phyloP scores from a whole-genome alignment of 2,888 invertebrate species.

The Stomorhina lunata region DNA sequence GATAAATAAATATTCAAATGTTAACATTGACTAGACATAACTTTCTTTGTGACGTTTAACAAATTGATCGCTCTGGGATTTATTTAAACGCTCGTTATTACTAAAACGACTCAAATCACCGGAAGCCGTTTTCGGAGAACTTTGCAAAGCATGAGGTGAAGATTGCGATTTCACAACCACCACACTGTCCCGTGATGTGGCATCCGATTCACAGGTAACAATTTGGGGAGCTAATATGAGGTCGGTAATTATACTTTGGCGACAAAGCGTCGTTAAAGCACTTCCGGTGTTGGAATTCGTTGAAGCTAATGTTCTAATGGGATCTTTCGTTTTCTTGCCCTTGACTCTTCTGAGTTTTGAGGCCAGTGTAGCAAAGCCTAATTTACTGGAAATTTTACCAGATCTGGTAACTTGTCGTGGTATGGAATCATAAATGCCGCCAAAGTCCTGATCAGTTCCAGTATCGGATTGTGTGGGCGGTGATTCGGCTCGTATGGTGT shows the following conservation, averaged over 20 bases:
- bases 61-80: slow-evolving; percentile 77
- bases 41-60: slow-evolving; percentile 76
- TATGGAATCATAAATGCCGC: slow-evolving; percentile 81
- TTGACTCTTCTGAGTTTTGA: slow-evolving; percentile 83
- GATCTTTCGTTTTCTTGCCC: slow-evolving; percentile 75
- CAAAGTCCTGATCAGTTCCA: slow-evolving; percentile 76
- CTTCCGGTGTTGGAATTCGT: slow-evolving; percentile 78
- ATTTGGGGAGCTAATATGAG: slow-evolving; percentile 76
- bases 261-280: slow-evolving; percentile 86
- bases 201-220: slow-evolving; percentile 20
- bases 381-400: slow-evolving; percentile 78
- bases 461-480: slow-evolving; percentile 67
- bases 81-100: slow-evolving; percentile 73
- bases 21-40: slow-evolving; percentile 73
- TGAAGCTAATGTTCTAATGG: not conserved
- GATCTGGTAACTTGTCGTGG: slow-evolving; percentile 79
- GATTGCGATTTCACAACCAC: slow-evolving; percentile 77
- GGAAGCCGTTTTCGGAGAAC: slow-evolving; percentile 25
- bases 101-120: slow-evolving; percentile 54
- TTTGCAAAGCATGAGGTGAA: slow-evolving; percentile 73
- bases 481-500: slow-evolving; percentile 83
- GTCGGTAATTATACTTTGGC: slow-evolving; percentile 88
- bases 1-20: not conserved
- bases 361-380: slow-evolving; percentile 82
- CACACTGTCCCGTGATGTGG: slow-evolving; percentile 67